These are phyloP conservation scores for Saccostrea echinata DNA, from an alignment of 1,140 invertebrate species.

Conservation along the genomic window DNA sequence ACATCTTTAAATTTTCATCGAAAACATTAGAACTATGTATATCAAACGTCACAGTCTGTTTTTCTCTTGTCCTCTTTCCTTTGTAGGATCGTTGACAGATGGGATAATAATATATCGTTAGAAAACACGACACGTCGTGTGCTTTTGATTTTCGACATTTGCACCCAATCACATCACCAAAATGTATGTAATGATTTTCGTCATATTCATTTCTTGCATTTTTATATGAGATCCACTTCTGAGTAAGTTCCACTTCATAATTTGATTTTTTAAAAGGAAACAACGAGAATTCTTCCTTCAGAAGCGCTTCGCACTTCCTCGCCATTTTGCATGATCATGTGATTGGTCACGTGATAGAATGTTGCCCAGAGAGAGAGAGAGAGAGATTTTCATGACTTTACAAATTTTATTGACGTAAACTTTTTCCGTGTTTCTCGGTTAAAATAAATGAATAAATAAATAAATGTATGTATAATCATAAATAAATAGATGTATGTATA, in stretches of 20 bases:
- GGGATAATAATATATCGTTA: slow-evolving; percentile 92
- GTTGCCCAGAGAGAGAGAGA: too few species aligned
- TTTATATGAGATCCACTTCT: slow-evolving; percentile 58
- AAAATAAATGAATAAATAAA: too few species aligned
- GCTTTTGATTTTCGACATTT: slow-evolving; percentile 82
- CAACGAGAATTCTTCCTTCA: slow-evolving; percentile 61
- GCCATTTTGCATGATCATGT: slow-evolving; percentile 65
- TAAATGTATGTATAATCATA: too few species aligned
- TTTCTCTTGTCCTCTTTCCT: slow-evolving; percentile 83
- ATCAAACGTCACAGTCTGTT: slow-evolving; percentile 89
- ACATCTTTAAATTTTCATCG: slow-evolving; percentile 91
- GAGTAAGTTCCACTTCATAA: slow-evolving; percentile 62
- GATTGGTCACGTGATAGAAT: slow-evolving; percentile 57
- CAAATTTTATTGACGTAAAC: too few species aligned
- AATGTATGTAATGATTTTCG: slow-evolving; percentile 49
- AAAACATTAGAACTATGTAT: slow-evolving; percentile 90
- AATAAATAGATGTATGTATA: too few species aligned
- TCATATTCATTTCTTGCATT: slow-evolving; percentile 46
- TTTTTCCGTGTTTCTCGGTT: too few species aligned
- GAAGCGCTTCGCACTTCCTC: slow-evolving; percentile 54
- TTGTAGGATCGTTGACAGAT: slow-evolving; percentile 84
- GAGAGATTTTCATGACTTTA: too few species aligned
- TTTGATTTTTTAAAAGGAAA: slow-evolving; percentile 68
- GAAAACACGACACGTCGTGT: slow-evolving; percentile 85
- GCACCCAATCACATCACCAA: slow-evolving; percentile 76